Conservation (phyloP, 2,888 invertebrate genomes). For the Rhagonycha lutea region DNA sequence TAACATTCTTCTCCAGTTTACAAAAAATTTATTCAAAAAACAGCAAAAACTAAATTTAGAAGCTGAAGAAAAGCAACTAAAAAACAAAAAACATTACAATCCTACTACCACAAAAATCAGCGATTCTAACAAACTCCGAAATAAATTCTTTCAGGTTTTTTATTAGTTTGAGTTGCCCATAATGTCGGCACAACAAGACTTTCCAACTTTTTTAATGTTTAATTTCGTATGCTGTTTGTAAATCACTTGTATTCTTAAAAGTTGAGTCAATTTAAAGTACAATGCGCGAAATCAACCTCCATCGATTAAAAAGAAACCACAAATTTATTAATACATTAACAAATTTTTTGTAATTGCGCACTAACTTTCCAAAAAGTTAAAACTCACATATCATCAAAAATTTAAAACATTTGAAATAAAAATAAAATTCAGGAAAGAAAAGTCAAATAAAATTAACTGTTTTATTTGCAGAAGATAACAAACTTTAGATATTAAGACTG, state of each 20-base stretch:
- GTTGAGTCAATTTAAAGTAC: neutral
- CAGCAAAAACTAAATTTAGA: neutral
- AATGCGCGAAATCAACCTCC: neutral
- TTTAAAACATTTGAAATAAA: neutral
- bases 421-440: neutral
- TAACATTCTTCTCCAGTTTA: neutral
- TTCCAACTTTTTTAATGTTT: neutral
- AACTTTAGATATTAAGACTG: neutral
- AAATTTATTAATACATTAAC: neutral
- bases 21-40: neutral
- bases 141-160: neutral
- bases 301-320: neutral
- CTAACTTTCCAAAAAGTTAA: neutral
- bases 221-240: neutral
- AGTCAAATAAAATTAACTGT: neutral
- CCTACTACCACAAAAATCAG: neutral
- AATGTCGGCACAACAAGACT: neutral
- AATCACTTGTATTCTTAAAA: neutral
- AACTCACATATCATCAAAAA: neutral
- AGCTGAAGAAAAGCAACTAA: neutral
- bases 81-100: neutral
- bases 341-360: neutral
- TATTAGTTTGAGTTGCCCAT: neutral
- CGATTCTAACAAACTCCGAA: neutral
- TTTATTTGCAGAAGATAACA: neutral